Percentiles rank a stretch among this genome's conserved stretches.
Conservation (phyloP, 2,888 invertebrate genomes). For the Ormyrus pomaceus region DNA sequence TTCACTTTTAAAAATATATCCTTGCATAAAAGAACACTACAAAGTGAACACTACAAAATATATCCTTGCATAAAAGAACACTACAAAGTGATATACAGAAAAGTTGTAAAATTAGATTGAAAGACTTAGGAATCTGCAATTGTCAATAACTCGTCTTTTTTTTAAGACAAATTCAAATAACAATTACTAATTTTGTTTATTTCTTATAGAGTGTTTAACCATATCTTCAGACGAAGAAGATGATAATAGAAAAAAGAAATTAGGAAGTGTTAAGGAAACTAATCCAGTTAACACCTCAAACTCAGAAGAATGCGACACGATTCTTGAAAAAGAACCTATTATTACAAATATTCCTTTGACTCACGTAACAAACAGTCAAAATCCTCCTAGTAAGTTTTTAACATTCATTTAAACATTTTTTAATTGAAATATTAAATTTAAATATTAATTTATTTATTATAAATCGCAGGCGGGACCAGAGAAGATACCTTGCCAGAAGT, state of each 20-base stretch:
- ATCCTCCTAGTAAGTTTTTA: constrained; percentile 18
- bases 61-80: not conserved
- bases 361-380: constrained; percentile 9
- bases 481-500: not conserved
- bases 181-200: constrained; percentile 15
- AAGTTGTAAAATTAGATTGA: too few species aligned
- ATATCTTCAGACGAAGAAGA: constrained; percentile 76
- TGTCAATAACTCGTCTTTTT: too few species aligned
- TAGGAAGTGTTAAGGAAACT: constrained; percentile 44
- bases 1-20: constrained; percentile 16
- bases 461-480: constrained; percentile 38
- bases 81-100: too few species aligned
- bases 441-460: constrained; percentile 9
- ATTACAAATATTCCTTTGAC: constrained; percentile 43
- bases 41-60: too few species aligned
- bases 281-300: constrained; percentile 53
- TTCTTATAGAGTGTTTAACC: constrained; percentile 71
- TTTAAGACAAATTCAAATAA: too few species aligned
- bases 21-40: constrained; percentile 5
- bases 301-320: constrained; percentile 65
- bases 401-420: constrained; percentile 5
- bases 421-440: not conserved
- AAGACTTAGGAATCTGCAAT: too few species aligned
- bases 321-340: constrained; percentile 72
- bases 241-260: constrained; percentile 61